Evolutionary conservation across 1,140 invertebrate genomes (phyloP).

Genomic region (Colletes latitarsis): DNA sequence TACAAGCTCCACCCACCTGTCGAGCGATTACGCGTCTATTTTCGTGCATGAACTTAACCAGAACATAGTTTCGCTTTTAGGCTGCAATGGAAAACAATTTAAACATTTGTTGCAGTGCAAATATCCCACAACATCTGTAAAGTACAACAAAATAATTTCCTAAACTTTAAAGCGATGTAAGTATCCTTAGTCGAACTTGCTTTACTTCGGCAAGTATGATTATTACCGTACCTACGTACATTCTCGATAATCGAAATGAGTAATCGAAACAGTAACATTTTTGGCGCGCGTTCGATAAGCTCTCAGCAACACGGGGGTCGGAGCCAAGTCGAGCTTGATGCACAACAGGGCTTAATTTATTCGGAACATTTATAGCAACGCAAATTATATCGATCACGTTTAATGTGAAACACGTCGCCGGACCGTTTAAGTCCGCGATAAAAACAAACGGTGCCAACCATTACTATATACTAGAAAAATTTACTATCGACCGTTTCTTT

Average conservation of each 20-base stretch:
- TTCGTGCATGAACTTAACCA: background rate
- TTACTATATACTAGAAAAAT: background rate
- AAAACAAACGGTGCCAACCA: background rate
- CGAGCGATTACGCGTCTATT: conserved; percentile 5
- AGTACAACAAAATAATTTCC: too few relatives aligned
- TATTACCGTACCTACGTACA: background rate
- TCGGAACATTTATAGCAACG: background rate
- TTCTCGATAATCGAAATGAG: background rate
- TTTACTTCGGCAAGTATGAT: too few relatives aligned
- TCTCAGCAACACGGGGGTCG: background rate
- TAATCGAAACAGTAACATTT: background rate
- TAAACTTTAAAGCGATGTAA: too few relatives aligned
- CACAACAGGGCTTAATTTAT: background rate
- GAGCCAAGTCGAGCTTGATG: background rate
- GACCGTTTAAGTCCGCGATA: background rate
- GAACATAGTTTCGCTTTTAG: background rate
- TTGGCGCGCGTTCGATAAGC: background rate
- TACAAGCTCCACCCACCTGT: background rate
- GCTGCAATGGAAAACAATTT: too few relatives aligned
- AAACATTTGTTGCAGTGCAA: too few relatives aligned
- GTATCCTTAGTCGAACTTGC: too few relatives aligned
- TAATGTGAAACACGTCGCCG: background rate
- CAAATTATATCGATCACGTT: background rate
- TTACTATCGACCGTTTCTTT: background rate
- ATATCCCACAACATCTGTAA: too few relatives aligned